These are phyloP conservation scores for Caranx ignobilis DNA, from an alignment of 2,113 vertebrate genomes.

Conservation along the genomic window DNA sequence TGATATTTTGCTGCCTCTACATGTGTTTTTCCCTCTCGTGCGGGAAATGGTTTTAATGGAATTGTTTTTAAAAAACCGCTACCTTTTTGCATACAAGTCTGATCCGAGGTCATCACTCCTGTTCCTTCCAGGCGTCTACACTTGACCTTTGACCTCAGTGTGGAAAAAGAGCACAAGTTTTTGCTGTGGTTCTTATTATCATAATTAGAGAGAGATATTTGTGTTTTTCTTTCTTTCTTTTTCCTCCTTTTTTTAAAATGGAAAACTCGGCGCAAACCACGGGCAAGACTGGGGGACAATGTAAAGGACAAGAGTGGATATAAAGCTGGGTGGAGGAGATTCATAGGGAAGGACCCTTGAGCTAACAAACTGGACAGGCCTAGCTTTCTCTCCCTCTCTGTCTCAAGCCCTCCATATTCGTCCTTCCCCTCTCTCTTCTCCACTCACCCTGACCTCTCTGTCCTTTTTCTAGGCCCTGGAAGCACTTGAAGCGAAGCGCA, in stretches of 20 bases:
- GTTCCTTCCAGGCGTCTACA: slow-evolving; percentile 43
- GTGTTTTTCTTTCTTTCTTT: background rate
- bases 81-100: slow-evolving; percentile 21
- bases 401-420: slow-evolving; percentile 36
- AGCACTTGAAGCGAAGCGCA: slow-evolving; percentile 77
- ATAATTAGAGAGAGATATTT: slow-evolving; percentile 54
- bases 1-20: slow-evolving; percentile 29
- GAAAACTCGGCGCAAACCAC: slow-evolving; percentile 39
- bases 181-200: slow-evolving; percentile 53
- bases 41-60: slow-evolving; percentile 29
- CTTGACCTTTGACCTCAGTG: slow-evolving; percentile 56
- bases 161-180: slow-evolving; percentile 1
- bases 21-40: slow-evolving; percentile 41
- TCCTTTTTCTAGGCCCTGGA: slow-evolving; percentile 74
- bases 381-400: slow-evolving; percentile 39
- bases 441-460: slow-evolving; percentile 76
- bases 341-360: slow-evolving; percentile 46
- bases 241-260: background rate
- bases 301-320: slow-evolving; percentile 53
- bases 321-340: slow-evolving; percentile 30
- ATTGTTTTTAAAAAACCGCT: slow-evolving; percentile 42
- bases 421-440: slow-evolving; percentile 38
- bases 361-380: slow-evolving; percentile 54
- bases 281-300: slow-evolving; percentile 30
- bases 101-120: slow-evolving; percentile 14